Conservation (phyloP, 2,888 invertebrate genomes). For the Yponomeuta plumbellus region DNA sequence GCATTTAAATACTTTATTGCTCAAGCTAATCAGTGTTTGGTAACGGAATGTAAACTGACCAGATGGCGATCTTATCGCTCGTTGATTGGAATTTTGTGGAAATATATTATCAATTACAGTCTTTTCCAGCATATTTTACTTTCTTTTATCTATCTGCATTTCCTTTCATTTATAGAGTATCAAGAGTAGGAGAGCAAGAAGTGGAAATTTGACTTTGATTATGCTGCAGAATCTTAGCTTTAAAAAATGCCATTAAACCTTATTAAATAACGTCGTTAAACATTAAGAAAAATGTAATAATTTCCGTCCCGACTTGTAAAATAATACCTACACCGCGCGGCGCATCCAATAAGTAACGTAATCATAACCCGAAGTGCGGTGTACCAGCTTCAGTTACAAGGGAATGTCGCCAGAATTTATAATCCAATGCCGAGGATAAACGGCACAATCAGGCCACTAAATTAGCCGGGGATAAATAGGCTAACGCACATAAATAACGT, state of each 20-base stretch:
- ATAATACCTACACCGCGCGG: constrained; percentile 27
- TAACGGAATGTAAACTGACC: constrained; percentile 17
- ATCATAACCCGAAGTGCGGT: constrained; percentile 37
- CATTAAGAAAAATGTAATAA: not conserved
- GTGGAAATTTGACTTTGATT: not conserved
- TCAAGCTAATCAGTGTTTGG: constrained; percentile 41
- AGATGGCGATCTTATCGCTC: constrained; percentile 26
- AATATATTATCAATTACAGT: not conserved
- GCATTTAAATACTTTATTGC: constrained; percentile 45
- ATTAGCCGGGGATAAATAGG: constrained; percentile 45
- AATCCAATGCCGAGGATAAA: constrained; percentile 41
- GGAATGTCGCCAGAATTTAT: constrained; percentile 39
- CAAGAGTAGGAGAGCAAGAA: no score
- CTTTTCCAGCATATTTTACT: not conserved
- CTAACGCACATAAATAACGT: constrained; percentile 33
- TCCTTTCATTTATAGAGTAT: no score
- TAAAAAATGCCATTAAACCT: not conserved
- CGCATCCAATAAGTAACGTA: constrained; percentile 40
- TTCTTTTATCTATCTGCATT: no score
- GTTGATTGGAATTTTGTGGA: constrained; percentile 16
- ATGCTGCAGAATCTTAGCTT: not conserved
- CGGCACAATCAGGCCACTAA: constrained; percentile 43
- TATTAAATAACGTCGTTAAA: not conserved
- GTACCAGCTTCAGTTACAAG: constrained; percentile 41
- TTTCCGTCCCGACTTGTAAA: constrained; percentile 26